Percentiles rank a stretch among this genome's conserved stretches.
Evolutionary conservation across 2,797 vertebrate genomes (phyloP).

Genomic region (Momotus momota): DNA sequence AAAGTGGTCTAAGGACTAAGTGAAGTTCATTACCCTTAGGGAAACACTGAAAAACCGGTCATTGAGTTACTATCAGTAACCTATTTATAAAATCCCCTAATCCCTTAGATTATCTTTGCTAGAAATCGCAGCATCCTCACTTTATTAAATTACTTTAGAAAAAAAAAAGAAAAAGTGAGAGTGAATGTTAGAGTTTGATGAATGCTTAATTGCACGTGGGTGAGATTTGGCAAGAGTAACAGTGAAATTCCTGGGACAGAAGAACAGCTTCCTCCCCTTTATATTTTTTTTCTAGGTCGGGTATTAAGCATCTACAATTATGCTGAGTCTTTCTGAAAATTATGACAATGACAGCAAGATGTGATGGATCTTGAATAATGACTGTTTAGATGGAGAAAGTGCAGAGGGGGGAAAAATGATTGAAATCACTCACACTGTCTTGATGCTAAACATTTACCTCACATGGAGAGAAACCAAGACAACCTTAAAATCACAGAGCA

Average conservation of each 20-base stretch:
- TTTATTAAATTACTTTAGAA: not conserved
- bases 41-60: not conserved
- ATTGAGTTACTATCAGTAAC: not conserved
- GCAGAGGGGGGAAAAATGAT: not conserved
- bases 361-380: not conserved
- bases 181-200: not conserved
- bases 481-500: not conserved
- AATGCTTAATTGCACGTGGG: not conserved
- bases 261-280: not conserved
- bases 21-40: not conserved
- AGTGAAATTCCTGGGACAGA: not conserved
- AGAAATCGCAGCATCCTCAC: not conserved
- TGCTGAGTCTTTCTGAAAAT: not conserved
- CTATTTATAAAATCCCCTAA: not conserved
- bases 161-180: not conserved
- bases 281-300: not conserved
- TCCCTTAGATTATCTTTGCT: not conserved
- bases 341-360: not conserved
- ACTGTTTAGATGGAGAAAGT: not conserved
- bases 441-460: not conserved
- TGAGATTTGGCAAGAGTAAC: not conserved
- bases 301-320: not conserved
- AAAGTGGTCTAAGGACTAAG: not conserved
- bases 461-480: not conserved
- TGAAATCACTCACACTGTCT: not conserved